Percentiles rank a stretch among this genome's conserved stretches.
These are phyloP conservation scores for Limenitis camilla DNA, from an alignment of 2,888 invertebrate species.

Conservation along the genomic window DNA sequence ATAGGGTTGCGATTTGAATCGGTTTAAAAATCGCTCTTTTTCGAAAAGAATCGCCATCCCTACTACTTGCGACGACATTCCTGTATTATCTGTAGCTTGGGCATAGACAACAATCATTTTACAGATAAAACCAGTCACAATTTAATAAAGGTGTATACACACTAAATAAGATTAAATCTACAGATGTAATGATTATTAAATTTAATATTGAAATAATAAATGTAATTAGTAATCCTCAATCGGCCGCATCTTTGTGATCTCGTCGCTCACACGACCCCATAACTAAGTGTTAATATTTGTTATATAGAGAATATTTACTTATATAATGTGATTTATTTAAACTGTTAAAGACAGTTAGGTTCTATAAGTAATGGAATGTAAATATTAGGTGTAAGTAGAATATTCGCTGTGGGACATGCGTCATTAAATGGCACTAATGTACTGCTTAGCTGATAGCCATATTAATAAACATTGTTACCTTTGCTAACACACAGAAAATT, in stretches of 20 bases:
- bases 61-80: too few species aligned
- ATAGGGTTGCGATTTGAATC: too few species aligned
- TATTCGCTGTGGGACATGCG: slow-evolving; percentile 35
- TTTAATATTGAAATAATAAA: not conserved
- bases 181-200: too few species aligned
- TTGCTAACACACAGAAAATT: not conserved
- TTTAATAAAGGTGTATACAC: too few species aligned
- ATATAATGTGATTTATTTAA: slow-evolving; percentile 37
- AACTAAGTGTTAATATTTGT: slow-evolving; percentile 31
- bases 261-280: slow-evolving; percentile 27
- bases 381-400: slow-evolving; percentile 24
- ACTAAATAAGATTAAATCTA: too few species aligned
- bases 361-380: slow-evolving; percentile 28
- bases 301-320: slow-evolving; percentile 29
- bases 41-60: too few species aligned
- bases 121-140: too few species aligned
- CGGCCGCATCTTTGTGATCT: slow-evolving; percentile 26
- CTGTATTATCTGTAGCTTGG: too few species aligned
- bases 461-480: not conserved
- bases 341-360: slow-evolving; percentile 37
- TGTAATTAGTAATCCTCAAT: not conserved
- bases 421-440: slow-evolving; percentile 21
- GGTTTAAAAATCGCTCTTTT: too few species aligned
- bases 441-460: slow-evolving; percentile 1
- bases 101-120: too few species aligned